phyloP scores from a whole-genome alignment of 2,113 vertebrate genomes.

The Serilophus lunatus region DNA sequence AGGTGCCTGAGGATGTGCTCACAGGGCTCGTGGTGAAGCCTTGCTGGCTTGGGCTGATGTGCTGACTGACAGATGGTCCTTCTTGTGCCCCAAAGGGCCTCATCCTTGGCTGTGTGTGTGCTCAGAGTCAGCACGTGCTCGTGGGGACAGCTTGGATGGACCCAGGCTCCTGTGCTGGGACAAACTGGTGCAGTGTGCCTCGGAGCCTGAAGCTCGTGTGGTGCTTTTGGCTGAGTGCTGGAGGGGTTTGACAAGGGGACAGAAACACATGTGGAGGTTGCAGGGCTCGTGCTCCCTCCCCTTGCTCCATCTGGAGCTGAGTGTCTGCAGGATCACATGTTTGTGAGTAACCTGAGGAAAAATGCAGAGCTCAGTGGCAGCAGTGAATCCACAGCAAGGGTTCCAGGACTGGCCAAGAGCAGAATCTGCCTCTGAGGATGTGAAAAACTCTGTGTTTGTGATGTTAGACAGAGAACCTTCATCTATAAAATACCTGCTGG shows the following conservation, averaged over 20 bases:
- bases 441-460: background rate
- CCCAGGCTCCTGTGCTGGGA: constrained; percentile 20
- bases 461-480: background rate
- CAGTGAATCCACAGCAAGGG: background rate
- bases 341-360: constrained; percentile 38
- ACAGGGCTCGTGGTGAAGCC: fast-evolving
- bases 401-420: background rate
- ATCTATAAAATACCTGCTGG: background rate
- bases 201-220: background rate
- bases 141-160: background rate
- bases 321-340: constrained; percentile 48
- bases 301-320: constrained; percentile 51
- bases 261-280: background rate
- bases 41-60: background rate
- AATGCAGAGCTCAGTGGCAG: constrained; percentile 27
- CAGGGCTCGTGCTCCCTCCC: constrained; percentile 17
- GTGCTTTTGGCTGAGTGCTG: constrained; percentile 8
- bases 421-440: background rate
- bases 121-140: fast-evolving
- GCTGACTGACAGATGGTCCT: background rate
- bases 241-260: constrained; percentile 15
- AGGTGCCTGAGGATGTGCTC: background rate
- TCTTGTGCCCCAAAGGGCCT: background rate
- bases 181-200: background rate
- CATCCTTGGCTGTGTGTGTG: background rate